phyloP scores from a whole-genome alignment of 2,797 vertebrate genomes.

The Sphenopsis melanotis region DNA sequence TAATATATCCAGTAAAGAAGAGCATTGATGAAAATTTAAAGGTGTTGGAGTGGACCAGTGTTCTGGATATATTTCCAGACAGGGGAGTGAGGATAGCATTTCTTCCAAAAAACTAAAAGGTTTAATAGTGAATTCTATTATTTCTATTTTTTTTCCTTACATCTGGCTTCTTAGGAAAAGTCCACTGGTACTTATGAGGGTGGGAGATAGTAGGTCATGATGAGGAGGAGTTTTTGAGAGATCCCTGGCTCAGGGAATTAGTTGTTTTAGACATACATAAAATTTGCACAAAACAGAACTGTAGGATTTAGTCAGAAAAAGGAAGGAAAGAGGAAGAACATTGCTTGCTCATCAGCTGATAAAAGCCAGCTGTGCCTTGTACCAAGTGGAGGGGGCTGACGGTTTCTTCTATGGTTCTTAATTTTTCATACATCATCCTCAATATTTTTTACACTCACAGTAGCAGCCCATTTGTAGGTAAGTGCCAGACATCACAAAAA shows the following conservation, averaged over 20 bases:
- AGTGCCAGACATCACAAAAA: background rate
- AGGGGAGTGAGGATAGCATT: background rate
- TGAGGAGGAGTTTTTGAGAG: background rate
- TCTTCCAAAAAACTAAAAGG: background rate
- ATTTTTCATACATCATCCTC: background rate
- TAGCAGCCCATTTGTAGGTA: background rate
- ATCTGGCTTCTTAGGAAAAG: background rate
- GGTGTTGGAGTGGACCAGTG: background rate
- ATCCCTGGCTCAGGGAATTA: background rate
- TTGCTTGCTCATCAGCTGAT: background rate
- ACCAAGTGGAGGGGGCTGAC: background rate
- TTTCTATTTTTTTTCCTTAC: background rate
- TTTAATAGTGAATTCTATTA: background rate
- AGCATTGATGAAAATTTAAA: background rate
- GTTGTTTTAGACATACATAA: background rate
- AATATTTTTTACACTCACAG: background rate
- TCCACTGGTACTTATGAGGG: background rate
- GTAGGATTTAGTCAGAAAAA: background rate
- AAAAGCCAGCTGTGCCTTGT: background rate
- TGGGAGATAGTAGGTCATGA: background rate
- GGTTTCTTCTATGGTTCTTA: background rate
- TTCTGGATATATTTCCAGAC: background rate
- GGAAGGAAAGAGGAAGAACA: background rate
- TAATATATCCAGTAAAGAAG: background rate
- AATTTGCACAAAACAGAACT: background rate